These are phyloP conservation scores for Sigmodon hispidus DNA, from an alignment of 2,113 vertebrate genomes.

Conservation along the genomic window DNA sequence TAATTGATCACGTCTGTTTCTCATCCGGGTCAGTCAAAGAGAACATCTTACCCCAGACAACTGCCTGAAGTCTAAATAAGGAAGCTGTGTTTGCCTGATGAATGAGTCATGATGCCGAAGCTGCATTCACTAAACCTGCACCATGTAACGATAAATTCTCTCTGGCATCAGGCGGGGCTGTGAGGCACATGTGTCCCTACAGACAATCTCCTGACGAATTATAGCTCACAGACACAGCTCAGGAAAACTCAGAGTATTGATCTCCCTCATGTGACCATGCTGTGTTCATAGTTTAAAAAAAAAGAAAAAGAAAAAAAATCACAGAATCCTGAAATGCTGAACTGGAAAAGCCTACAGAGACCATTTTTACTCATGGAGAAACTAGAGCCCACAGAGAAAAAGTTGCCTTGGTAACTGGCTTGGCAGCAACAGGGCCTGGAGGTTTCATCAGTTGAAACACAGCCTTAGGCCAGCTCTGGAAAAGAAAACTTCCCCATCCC, in stretches of 20 bases:
- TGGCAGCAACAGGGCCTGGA: not conserved
- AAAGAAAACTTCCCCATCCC: not conserved
- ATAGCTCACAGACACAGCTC: not conserved
- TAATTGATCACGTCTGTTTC: constrained; percentile 46
- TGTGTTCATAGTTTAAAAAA: not conserved
- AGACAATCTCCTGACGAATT: constrained; percentile 61
- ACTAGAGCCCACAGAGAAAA: constrained; percentile 22
- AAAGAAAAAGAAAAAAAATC: constrained; percentile 17
- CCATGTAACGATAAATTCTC: constrained; percentile 72
- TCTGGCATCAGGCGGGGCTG: constrained; percentile 48
- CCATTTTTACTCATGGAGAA: constrained; percentile 8
- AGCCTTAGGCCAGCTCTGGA: not conserved
- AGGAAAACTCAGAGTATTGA: constrained; percentile 54
- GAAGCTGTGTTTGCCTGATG: constrained; percentile 59
- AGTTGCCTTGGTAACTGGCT: constrained; percentile 31
- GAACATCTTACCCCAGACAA: constrained; percentile 43
- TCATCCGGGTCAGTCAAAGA: constrained; percentile 54
- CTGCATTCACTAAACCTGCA: constrained; percentile 71
- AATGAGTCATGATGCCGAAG: constrained; percentile 28
- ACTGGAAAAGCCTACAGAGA: not conserved
- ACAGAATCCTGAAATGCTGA: not conserved
- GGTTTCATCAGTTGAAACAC: not conserved
- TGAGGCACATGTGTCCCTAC: not conserved
- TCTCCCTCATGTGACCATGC: not conserved
- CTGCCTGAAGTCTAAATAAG: constrained; percentile 63